phyloP scores from a whole-genome alignment of 2,888 invertebrate species.

The Nezara viridula region DNA sequence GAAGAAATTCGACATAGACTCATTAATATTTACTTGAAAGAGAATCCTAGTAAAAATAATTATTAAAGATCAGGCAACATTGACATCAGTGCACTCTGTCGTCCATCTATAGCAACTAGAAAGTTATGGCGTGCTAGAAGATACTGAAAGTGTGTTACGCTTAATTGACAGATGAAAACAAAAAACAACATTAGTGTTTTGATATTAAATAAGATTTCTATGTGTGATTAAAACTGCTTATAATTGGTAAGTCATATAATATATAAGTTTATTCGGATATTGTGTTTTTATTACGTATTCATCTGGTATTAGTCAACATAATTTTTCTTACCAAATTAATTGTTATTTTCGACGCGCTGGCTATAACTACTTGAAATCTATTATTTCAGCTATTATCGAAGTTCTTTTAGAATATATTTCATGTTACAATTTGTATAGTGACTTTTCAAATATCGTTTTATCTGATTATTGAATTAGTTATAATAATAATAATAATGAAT shows the following conservation, averaged over 20 bases:
- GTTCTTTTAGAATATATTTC: neutral
- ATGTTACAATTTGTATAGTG: too few relatives aligned
- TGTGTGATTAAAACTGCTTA: neutral
- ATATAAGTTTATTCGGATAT: neutral
- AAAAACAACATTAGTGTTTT: neutral
- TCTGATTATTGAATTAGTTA: too few relatives aligned
- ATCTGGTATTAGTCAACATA: neutral
- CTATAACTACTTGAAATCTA: neutral
- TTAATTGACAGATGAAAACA: conserved; percentile 18
- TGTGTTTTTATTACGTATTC: neutral
- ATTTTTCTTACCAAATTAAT: neutral
- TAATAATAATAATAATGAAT: too few relatives aligned
- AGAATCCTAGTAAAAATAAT: too few relatives aligned
- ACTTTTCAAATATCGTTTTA: too few relatives aligned
- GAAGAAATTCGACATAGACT: too few relatives aligned
- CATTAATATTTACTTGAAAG: too few relatives aligned
- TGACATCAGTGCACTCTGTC: conserved; percentile 4
- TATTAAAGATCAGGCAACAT: too few relatives aligned
- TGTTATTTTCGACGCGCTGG: neutral
- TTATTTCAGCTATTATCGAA: neutral
- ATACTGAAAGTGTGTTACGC: conserved; percentile 4
- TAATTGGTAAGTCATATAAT: neutral
- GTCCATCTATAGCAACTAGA: neutral
- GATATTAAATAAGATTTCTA: conserved; percentile 25
- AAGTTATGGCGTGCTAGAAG: conserved; percentile 18